Conservation (phyloP, 2,797 vertebrate genomes). For the Anguilla anguilla region DNA sequence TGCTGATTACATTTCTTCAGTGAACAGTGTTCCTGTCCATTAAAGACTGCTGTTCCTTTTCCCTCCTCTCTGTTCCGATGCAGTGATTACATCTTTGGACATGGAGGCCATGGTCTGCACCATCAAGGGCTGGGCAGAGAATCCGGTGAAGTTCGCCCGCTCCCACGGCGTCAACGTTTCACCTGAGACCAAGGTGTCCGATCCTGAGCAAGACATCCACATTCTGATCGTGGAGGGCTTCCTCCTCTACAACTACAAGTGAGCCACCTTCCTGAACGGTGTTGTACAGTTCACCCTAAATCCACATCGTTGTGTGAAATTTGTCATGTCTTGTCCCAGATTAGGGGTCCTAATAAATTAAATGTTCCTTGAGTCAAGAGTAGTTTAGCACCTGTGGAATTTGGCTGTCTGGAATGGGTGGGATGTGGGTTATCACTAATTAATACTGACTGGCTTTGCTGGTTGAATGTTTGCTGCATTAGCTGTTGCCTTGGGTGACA, state of each 20-base stretch:
- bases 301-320: neutral
- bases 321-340: neutral
- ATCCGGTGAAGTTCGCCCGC: slow-evolving; percentile 89
- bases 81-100: slow-evolving; percentile 88
- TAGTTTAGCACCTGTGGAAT: neutral
- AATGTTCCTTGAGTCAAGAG: neutral
- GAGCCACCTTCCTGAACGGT: slow-evolving; percentile 39
- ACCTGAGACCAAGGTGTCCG: slow-evolving; percentile 51
- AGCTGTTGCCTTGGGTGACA: too few relatives aligned
- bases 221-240: slow-evolving; percentile 93
- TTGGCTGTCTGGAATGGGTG: neutral
- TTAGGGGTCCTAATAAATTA: neutral
- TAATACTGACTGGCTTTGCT: neutral
- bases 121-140: slow-evolving; percentile 83
- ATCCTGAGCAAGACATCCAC: slow-evolving; percentile 73
- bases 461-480: neutral
- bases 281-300: neutral
- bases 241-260: slow-evolving; percentile 91
- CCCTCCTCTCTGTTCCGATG: slow-evolving; percentile 24
- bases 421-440: neutral
- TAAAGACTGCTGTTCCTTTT: neutral
- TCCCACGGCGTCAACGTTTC: slow-evolving; percentile 82
- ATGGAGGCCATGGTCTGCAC: slow-evolving; percentile 96
- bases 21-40: slow-evolving; percentile 23
- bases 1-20: slow-evolving; percentile 15